Conservation (phyloP, 1,140 invertebrate genomes). For the Brachionus asplanchnoidis region DNA sequence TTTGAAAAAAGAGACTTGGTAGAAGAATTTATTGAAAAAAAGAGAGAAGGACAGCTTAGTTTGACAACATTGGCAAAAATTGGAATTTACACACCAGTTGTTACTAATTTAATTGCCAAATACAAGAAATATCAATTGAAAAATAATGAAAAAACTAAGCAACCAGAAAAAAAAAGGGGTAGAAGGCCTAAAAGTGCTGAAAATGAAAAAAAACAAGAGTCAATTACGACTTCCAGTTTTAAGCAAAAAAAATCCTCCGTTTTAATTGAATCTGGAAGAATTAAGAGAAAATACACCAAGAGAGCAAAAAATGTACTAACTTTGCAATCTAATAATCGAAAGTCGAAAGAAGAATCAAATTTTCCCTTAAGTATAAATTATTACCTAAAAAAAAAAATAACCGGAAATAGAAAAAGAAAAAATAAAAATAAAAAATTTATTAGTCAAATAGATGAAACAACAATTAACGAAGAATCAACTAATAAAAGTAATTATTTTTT, state of each 20-base stretch:
- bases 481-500: background rate
- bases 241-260: background rate
- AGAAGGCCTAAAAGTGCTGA: background rate
- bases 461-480: background rate
- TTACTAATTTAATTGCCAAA: slow-evolving; percentile 21
- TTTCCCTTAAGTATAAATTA: background rate
- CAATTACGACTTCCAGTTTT: background rate
- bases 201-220: background rate
- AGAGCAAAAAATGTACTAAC: background rate
- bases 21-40: slow-evolving; percentile 29
- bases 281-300: slow-evolving; percentile 4
- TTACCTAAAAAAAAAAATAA: background rate
- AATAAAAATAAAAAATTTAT: slow-evolving; percentile 17
- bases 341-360: background rate
- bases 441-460: background rate
- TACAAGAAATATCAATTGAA: slow-evolving; percentile 12
- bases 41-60: slow-evolving; percentile 8
- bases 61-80: slow-evolving; percentile 16
- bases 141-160: background rate
- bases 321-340: background rate
- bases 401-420: background rate
- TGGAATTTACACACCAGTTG: slow-evolving; percentile 23
- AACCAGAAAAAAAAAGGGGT: background rate
- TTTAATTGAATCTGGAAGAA: background rate
- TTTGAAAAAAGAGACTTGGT: slow-evolving; percentile 16